Evolutionary conservation across 2,797 vertebrate genomes (phyloP).

Genomic region (Numenius phaeopus): DNA sequence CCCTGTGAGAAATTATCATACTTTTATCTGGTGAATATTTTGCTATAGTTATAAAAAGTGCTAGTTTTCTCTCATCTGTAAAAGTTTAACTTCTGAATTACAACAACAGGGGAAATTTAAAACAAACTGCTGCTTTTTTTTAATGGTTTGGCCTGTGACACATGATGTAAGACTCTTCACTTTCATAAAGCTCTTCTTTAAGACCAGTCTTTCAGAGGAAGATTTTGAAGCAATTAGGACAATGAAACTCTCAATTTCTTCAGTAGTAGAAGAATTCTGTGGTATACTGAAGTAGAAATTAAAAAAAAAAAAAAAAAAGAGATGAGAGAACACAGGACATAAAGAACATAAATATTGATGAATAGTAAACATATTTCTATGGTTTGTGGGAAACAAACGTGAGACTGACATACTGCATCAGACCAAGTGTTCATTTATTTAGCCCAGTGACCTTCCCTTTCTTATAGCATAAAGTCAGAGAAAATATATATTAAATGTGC

Average conservation of each 20-base stretch:
- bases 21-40: not conserved
- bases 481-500: not conserved
- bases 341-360: not conserved
- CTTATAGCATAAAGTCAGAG: not conserved
- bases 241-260: not conserved
- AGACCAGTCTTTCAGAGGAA: not conserved
- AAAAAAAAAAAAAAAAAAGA: not conserved
- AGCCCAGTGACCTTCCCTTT: not conserved
- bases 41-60: not conserved
- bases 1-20: not conserved
- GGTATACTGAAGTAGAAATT: not conserved
- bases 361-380: not conserved
- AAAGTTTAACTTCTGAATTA: not conserved
- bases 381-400: not conserved
- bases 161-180: not conserved
- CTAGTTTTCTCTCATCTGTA: not conserved
- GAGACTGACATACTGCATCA: not conserved
- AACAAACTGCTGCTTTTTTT: not conserved
- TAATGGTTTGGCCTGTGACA: not conserved
- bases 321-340: not conserved
- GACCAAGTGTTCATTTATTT: not conserved
- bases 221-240: not conserved
- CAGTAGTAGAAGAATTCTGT: not conserved
- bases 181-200: not conserved
- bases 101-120: not conserved